Evolutionary conservation across 2,888 invertebrate genomes (phyloP), one percentile per base, ranked within the genome.

Genomic region (Ornithoptera priamus): DNA sequence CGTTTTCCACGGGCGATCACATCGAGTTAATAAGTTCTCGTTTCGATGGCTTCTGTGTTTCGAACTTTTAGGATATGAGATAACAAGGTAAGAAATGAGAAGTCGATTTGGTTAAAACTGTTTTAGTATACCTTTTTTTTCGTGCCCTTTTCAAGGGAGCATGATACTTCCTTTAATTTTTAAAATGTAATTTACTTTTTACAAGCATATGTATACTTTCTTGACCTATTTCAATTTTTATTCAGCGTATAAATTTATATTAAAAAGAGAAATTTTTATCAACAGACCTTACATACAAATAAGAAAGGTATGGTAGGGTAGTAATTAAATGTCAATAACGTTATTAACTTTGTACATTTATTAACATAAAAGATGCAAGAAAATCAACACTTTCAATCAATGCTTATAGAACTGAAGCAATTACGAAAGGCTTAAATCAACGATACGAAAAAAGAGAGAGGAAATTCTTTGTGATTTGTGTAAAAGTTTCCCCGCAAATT

Each of bases 31-130:
- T 92, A 92, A 92, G 92, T 92, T 92, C 86, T 86, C 85, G 88
- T 87, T 90, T 85, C 88, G 89, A 92, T 92, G 86, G 92, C 90
- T 88, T 83, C 85, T 87, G 85, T 89, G 87, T 92, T 92, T 91
- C 90, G 90, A 92, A 92, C 91, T 92, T 92, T 92, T 92, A 86
- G 92, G 92, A 90, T 91, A 89, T 89, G 88, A 92, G 92, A 92
- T 92, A 92, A 91, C 91, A 90, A 91, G 90, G 87, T 89, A 86
- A 87, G 89, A 88, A 88, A 89, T 85, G 85, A 87, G 88, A 86
- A 86, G 85, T 86, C 87, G 87, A 90, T 90, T 90, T 87, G 86
- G 88, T 88, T 90, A 89, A 89, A 87, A 87, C 88, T 86, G 83
- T 85, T 87, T 88, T 83, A 85, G 84, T 65, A 76, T 73, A 61